These are phyloP conservation scores for Nymphicus hollandicus DNA, from an alignment of 2,113 vertebrate genomes.

Conservation along the genomic window DNA sequence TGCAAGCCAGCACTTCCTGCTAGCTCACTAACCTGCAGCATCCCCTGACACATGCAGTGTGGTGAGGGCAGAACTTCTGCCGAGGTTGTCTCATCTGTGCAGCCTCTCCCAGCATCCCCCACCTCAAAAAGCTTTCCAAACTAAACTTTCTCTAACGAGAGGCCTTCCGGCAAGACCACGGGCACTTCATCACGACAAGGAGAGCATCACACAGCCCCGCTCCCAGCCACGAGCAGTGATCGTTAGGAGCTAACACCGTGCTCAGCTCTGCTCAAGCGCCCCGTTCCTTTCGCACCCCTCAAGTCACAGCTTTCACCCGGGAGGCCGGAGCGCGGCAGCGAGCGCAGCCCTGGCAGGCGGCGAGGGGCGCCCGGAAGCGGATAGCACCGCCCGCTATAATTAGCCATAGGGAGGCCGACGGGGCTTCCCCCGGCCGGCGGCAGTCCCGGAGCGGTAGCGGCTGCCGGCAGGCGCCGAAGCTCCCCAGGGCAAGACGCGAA, in stretches of 20 bases:
- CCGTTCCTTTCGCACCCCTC: background rate
- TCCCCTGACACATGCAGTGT: fast-evolving
- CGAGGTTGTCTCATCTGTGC: fast-evolving
- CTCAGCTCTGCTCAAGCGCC: background rate
- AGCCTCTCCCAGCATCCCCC: background rate
- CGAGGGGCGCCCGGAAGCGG: background rate
- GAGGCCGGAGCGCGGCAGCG: background rate
- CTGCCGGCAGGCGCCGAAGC: background rate
- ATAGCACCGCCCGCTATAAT: constrained; percentile 14
- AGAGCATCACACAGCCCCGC: background rate
- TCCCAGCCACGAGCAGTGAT: background rate
- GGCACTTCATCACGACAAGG: fast-evolving
- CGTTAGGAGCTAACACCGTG: fast-evolving
- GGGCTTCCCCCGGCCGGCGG: background rate
- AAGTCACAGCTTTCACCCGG: background rate
- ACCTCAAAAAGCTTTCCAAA: fast-evolving
- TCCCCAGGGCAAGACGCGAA: background rate
- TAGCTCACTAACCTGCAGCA: fast-evolving
- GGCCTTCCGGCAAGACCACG: background rate
- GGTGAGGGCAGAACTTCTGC: background rate
- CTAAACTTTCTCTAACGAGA: background rate
- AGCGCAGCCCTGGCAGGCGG: background rate
- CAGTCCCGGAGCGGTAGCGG: background rate
- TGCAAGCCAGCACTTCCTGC: fast-evolving
- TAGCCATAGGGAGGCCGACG: background rate